A percentile compares a stretch with the other conserved stretches of the same genome.
Evolutionary conservation across 2,113 vertebrate species (phyloP).

Genomic region (Scopus umbretta): DNA sequence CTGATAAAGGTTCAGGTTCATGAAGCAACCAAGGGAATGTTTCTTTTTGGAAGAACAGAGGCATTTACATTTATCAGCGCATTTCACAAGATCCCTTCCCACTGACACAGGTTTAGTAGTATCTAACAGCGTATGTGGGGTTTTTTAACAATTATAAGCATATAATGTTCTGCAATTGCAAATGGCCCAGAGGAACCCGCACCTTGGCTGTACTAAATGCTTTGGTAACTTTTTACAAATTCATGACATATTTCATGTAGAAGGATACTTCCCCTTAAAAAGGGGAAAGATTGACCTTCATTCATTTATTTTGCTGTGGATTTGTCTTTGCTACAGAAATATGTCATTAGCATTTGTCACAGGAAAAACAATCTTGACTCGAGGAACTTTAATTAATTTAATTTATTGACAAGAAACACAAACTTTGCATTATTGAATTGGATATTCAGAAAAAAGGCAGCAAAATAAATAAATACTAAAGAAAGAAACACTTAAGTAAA

Average conservation of each 20-base stretch:
- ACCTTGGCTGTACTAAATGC: not conserved
- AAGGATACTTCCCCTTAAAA: not conserved
- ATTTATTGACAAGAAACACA: not conserved
- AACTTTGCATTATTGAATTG: not conserved
- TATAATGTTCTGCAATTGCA: not conserved
- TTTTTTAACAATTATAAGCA: not conserved
- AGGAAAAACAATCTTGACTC: not conserved
- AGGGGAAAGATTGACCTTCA: not conserved
- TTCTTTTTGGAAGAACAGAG: not conserved
- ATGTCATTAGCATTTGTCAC: not conserved
- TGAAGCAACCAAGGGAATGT: not conserved
- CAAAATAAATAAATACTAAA: not conserved
- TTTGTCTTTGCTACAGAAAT: not conserved
- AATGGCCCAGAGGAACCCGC: not conserved
- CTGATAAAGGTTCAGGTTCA: not conserved
- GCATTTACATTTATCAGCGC: not conserved
- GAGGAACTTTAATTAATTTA: not conserved
- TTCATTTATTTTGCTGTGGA: not conserved
- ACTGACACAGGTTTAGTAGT: not conserved
- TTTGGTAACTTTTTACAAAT: not conserved
- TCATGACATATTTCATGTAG: not conserved
- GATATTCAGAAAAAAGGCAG: not conserved
- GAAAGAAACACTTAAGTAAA: not conserved
- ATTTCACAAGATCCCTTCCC: not conserved
- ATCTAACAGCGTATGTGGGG: accelerated